Percentiles rank a stretch among this genome's conserved stretches.
Conservation (phyloP, 1,140 invertebrate species). For the Trinorchestia longiramus region DNA sequence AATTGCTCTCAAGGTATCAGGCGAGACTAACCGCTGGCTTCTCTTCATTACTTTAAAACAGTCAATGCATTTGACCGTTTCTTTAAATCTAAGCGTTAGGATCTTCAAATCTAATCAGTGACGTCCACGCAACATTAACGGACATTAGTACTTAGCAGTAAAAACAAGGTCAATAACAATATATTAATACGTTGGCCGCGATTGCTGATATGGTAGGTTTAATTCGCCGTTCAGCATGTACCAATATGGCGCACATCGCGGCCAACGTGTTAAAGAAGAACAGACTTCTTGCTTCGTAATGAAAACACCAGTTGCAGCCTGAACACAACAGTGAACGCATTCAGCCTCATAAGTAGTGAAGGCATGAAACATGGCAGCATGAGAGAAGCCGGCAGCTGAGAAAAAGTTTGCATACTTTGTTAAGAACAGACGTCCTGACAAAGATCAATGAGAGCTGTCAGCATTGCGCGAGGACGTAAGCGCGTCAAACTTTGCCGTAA, state of each 20-base stretch:
- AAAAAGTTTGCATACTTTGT: neutral
- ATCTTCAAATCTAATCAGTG: neutral
- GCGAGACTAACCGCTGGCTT: no score
- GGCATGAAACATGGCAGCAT: neutral
- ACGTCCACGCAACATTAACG: neutral
- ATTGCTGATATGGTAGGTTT: no score
- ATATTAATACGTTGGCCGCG: no score
- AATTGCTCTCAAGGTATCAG: no score
- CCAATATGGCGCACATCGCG: no score
- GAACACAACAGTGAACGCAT: neutral
- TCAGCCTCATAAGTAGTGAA: neutral
- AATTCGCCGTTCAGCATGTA: no score
- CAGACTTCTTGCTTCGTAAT: neutral
- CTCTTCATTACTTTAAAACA: no score
- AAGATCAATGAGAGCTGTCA: conserved; percentile 1
- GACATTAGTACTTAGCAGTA: neutral
- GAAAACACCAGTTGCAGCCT: neutral
- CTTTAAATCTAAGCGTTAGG: no score
- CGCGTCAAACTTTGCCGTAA: conserved; percentile 28
- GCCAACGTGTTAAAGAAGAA: no score
- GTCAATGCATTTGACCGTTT: no score
- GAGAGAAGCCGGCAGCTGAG: no score
- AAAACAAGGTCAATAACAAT: neutral
- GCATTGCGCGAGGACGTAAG: neutral
- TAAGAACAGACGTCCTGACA: neutral